Conservation (phyloP, 2,113 vertebrate genomes). For the Enhydra lutris region DNA sequence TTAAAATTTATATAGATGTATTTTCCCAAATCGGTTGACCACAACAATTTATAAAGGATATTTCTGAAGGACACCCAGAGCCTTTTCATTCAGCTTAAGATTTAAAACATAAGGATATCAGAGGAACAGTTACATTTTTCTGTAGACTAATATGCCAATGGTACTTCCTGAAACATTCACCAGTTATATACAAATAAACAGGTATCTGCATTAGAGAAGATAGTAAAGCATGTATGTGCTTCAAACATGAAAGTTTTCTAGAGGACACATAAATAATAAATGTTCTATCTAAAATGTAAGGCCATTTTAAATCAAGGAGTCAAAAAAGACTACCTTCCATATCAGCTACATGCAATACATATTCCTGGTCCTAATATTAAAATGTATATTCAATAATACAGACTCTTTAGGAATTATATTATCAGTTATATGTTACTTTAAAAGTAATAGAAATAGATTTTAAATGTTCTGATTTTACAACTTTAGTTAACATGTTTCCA, state of each 20-base stretch:
- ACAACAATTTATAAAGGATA: neutral
- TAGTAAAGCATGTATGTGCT: neutral
- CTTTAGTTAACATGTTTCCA: neutral
- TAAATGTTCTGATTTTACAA: neutral
- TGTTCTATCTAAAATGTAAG: neutral
- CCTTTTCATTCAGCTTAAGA: neutral
- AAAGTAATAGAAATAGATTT: neutral
- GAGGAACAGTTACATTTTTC: neutral
- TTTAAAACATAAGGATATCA: neutral
- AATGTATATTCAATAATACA: neutral
- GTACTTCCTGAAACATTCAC: neutral
- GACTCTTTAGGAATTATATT: neutral
- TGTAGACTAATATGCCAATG: neutral
- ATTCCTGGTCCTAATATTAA: neutral
- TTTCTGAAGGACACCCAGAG: neutral
- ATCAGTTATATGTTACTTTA: neutral
- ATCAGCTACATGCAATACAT: neutral
- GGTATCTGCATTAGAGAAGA: neutral
- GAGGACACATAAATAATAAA: neutral
- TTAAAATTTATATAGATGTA: neutral
- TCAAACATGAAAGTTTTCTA: neutral
- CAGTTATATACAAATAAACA: neutral
- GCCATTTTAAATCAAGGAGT: neutral
- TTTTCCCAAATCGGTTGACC: neutral
- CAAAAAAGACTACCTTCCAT: neutral